phyloP scores from a whole-genome alignment of 2,113 vertebrate genomes.

The Calyptomena viridis region DNA sequence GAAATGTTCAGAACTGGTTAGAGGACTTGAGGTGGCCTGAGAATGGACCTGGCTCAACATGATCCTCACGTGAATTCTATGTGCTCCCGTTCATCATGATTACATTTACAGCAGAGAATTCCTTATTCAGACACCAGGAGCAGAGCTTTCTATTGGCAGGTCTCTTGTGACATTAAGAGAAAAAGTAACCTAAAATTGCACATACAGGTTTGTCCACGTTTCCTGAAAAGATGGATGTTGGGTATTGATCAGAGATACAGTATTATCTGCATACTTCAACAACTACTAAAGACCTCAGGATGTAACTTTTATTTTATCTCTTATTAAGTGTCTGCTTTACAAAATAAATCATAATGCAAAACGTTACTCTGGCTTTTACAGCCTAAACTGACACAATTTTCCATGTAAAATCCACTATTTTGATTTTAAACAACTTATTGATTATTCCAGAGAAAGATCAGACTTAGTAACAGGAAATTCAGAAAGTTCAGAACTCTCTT shows the following conservation, averaged over 20 bases:
- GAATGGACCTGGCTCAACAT: neutral
- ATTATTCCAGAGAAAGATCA: neutral
- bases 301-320: neutral
- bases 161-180: neutral
- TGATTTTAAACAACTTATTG: neutral
- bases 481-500: neutral
- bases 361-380: neutral
- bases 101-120: neutral
- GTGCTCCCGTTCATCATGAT: accelerated
- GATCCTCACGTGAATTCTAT: accelerated
- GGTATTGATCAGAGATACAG: neutral
- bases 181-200: neutral
- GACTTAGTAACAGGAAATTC: neutral
- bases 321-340: neutral
- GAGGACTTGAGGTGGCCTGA: neutral
- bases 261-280: neutral
- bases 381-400: neutral
- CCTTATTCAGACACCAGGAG: neutral
- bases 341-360: neutral
- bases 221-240: neutral
- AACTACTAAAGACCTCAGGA: neutral
- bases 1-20: neutral
- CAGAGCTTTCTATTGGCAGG: neutral
- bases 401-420: neutral
- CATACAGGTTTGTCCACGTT: neutral